Conservation (phyloP, 2,888 invertebrate genomes). For the Latheticus oryzae region DNA sequence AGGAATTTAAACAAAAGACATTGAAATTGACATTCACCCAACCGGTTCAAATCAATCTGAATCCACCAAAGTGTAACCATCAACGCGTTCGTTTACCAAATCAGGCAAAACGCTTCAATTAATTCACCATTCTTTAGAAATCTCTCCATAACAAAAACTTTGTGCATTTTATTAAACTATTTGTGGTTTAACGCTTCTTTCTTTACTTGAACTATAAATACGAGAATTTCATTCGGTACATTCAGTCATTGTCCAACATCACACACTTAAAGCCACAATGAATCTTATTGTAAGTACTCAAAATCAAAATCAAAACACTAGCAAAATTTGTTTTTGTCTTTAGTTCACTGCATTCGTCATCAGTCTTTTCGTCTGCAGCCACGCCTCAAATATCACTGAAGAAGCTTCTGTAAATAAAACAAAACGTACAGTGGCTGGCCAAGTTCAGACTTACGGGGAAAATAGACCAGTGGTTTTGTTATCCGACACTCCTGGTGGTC, state of each 20-base stretch:
- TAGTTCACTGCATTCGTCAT: slow-evolving; percentile 16
- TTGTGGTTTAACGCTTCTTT: slow-evolving; percentile 37
- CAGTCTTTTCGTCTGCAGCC: neutral
- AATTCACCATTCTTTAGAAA: slow-evolving; percentile 28
- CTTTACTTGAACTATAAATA: slow-evolving; percentile 29
- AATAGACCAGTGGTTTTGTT: slow-evolving; percentile 47
- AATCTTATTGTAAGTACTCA: slow-evolving; percentile 19
- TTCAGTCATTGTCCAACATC: slow-evolving; percentile 32
- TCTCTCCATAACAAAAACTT: slow-evolving; percentile 27
- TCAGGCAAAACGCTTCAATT: slow-evolving; percentile 14
- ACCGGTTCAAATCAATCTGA: slow-evolving; percentile 24
- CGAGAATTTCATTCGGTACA: neutral
- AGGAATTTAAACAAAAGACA: slow-evolving; percentile 23
- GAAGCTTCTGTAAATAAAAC: slow-evolving; percentile 42
- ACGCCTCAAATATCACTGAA: slow-evolving; percentile 16
- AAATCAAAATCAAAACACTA: neutral
- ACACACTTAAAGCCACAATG: no score
- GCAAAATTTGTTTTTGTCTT: neutral
- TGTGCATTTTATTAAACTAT: slow-evolving; percentile 32
- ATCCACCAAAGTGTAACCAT: slow-evolving; percentile 32
- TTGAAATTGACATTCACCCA: slow-evolving; percentile 41
- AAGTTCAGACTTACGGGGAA: slow-evolving; percentile 48
- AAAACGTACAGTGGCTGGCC: slow-evolving; percentile 48
- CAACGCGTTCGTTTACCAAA: slow-evolving; percentile 18
- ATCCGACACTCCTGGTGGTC: slow-evolving; percentile 42